These are phyloP conservation scores for Cataglyphis rosenhaueri DNA, from an alignment of 2,888 invertebrate genomes.

Conservation along the genomic window DNA sequence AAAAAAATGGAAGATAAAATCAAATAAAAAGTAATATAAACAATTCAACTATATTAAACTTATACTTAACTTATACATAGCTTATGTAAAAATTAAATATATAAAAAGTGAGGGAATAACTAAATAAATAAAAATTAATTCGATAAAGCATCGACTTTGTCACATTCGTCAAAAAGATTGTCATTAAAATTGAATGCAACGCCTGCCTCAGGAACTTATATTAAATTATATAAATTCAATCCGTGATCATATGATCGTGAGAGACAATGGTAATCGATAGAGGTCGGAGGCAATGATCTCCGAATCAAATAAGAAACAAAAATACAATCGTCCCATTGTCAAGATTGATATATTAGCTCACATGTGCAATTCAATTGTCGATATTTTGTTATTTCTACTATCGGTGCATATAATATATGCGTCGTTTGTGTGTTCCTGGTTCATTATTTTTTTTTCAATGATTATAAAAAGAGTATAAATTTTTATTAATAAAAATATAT, in stretches of 20 bases:
- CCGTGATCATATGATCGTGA: not conserved
- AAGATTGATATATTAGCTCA: not conserved
- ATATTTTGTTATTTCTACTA: not conserved
- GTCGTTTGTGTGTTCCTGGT: too few relatives aligned
- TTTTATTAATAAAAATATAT: not conserved
- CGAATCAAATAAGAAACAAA: conserved; percentile 46
- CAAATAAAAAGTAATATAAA: not conserved
- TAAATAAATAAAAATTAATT: not conserved
- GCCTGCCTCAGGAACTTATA: not conserved
- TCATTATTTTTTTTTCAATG: not conserved
- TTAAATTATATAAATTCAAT: conserved; percentile 22
- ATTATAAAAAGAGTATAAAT: not conserved
- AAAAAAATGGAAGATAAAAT: not conserved
- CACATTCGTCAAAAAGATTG: not conserved
- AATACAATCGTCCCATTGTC: conserved; percentile 39
- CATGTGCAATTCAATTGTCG: not conserved
- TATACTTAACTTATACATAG: not conserved
- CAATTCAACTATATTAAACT: not conserved
- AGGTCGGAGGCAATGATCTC: conserved; percentile 38
- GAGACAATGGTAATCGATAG: conserved; percentile 23
- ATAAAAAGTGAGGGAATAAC: not conserved
- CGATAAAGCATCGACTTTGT: not conserved
- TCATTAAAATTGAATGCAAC: conserved; percentile 4
- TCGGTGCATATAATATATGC: too few relatives aligned
- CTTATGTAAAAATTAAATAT: not conserved